Conservation (phyloP, 2,113 vertebrate genomes). For the Abramis brama region DNA sequence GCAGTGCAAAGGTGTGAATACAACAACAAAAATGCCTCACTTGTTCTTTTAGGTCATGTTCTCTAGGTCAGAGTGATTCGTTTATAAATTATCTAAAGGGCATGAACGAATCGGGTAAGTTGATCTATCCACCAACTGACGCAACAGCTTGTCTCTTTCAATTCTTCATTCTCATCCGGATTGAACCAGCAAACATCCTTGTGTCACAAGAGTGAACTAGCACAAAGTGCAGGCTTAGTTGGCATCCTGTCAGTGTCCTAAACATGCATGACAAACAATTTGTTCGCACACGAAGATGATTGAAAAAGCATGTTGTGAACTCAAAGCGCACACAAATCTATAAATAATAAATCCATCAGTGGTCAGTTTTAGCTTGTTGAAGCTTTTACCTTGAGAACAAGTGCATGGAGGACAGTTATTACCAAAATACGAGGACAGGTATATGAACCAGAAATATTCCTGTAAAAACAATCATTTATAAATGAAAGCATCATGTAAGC, state of each 20-base stretch:
- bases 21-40: background rate
- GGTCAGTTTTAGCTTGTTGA: background rate
- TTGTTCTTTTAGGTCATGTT: background rate
- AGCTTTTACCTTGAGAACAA: constrained; percentile 4
- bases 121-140: constrained; percentile 22
- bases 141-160: constrained; percentile 32
- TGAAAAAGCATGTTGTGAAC: constrained; percentile 30
- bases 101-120: background rate
- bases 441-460: background rate
- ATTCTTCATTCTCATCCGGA: constrained; percentile 33
- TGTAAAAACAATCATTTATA: constrained; percentile 11
- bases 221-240: constrained; percentile 40
- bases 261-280: constrained; percentile 34
- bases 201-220: constrained; percentile 17
- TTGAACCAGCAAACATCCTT: constrained; percentile 21
- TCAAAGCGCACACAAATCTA: background rate
- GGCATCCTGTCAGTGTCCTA: constrained; percentile 36
- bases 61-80: background rate
- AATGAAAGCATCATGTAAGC: background rate
- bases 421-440: background rate
- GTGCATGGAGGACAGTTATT: background rate
- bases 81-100: constrained; percentile 45
- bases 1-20: background rate
- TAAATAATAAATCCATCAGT: constrained; percentile 25
- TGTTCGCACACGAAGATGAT: background rate